Base-by-base conservation (phyloP, 2,888 invertebrate species). In the Falcaria lacertinaria region DNA sequence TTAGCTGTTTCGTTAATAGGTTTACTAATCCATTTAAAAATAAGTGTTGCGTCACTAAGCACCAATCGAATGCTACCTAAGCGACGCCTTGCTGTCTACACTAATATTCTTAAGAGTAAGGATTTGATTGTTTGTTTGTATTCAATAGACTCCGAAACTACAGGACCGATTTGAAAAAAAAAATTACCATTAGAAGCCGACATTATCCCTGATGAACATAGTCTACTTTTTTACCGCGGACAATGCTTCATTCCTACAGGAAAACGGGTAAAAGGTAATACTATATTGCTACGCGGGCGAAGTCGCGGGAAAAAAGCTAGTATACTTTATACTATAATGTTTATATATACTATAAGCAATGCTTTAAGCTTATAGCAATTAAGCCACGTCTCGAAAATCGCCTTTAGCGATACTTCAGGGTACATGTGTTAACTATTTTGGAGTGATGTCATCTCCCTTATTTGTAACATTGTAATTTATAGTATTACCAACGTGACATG, bases 391-490 rank as follows among this genome's bases (percentile, higher is more conserved):
- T 28, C 28, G 11, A 1, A 28, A 11, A 11, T 11, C 33, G 57
- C 64, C 57, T 39, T 38, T 15, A 48, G 50, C 50, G 15, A 16
- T 45, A 37, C 47, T 50, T 58, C 52, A 55, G 47, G 50, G 41
- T 51, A 43, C 51, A 41, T 48, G 42, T 17, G 44, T 46, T 48
- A 47, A 41, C 43, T 14, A 47, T 54, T 55, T 53, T 45, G 33
- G 42, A 51, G 55, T 69, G 69, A 71, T 62, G 60, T 70, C 69
- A 71, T 56, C 48, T 34, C 41, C 61, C 54, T 28, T 28, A 28
- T 28, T 28, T 28, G 28, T 28, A 28, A 28, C 28, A 28, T 11
- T 28, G 28, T 28, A 11, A 28, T 28, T 28, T 28, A 28, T 28
- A 11, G 6, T 28, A 28, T 28, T 28, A 28, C 28, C 28, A 11